Percentiles rank a stretch among this genome's conserved stretches.
Conservation (phyloP, 2,888 invertebrate species). For the Ramazzottius varieornatus region DNA sequence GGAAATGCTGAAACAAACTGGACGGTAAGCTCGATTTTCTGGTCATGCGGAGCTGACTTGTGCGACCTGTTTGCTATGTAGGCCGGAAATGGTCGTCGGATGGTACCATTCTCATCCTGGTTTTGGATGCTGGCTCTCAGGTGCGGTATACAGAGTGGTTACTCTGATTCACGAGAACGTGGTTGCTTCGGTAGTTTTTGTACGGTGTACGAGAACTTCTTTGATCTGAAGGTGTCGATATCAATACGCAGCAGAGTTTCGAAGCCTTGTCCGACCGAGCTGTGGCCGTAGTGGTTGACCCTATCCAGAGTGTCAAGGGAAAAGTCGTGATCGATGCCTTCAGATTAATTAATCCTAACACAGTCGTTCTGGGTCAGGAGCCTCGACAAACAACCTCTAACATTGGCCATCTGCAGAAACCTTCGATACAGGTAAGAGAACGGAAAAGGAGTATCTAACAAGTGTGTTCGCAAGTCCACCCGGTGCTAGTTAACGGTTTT, state of each 20-base stretch:
- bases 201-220: too few relatives aligned
- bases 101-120: constrained; percentile 98
- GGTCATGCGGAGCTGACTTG: too few relatives aligned
- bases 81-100: constrained; percentile 98
- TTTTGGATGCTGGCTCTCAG: constrained; percentile 97
- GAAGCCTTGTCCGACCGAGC: constrained; percentile 92
- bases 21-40: constrained; percentile 25
- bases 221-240: constrained; percentile 45
- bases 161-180: too few relatives aligned
- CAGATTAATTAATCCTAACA: constrained; percentile 90
- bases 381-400: constrained; percentile 96
- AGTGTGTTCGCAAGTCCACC: background rate
- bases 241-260: constrained; percentile 97
- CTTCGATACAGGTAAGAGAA: constrained; percentile 50
- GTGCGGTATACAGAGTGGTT: constrained; percentile 9
- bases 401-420: constrained; percentile 89
- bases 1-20: constrained; percentile 85
- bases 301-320: constrained; percentile 96
- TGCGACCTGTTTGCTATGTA: constrained; percentile 9
- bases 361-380: constrained; percentile 94
- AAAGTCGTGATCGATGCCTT: constrained; percentile 95
- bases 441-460: too few relatives aligned
- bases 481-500: background rate
- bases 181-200: too few relatives aligned
- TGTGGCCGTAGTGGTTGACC: constrained; percentile 96